Conservation (phyloP, 2,113 vertebrate genomes). For the Dryoscopus gambensis region DNA sequence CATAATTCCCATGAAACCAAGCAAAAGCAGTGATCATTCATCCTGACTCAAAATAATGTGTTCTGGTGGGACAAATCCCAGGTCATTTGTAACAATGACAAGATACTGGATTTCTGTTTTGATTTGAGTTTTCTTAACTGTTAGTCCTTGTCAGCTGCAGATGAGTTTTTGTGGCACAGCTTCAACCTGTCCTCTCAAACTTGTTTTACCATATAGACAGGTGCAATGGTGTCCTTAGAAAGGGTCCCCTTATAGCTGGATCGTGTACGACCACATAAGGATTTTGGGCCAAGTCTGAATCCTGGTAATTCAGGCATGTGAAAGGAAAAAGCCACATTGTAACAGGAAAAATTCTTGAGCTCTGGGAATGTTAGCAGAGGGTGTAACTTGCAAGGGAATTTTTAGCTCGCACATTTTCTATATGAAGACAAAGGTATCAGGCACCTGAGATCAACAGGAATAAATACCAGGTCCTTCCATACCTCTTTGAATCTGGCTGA, state of each 20-base stretch:
- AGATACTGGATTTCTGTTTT: not conserved
- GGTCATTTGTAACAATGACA: not conserved
- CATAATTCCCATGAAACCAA: not conserved
- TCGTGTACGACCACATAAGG: accelerated
- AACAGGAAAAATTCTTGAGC: not conserved
- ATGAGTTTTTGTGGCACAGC: not conserved
- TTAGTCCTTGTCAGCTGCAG: not conserved
- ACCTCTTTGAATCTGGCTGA: not conserved
- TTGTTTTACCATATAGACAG: not conserved
- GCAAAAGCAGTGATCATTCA: not conserved
- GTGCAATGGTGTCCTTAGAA: not conserved
- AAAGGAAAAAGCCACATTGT: not conserved
- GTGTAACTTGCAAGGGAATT: not conserved
- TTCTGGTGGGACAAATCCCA: not conserved
- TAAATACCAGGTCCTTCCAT: not conserved
- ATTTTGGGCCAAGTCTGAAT: not conserved
- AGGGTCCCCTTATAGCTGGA: not conserved
- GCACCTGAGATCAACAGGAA: not conserved
- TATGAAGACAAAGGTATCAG: not conserved
- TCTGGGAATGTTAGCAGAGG: not conserved
- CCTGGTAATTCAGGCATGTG: not conserved
- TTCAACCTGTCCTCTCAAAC: not conserved
- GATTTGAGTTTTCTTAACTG: not conserved
- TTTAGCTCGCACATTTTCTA: not conserved
- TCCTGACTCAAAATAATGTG: not conserved